phyloP scores from a whole-genome alignment of 2,888 invertebrate species.

The Mesorhabditis spiculigera region DNA sequence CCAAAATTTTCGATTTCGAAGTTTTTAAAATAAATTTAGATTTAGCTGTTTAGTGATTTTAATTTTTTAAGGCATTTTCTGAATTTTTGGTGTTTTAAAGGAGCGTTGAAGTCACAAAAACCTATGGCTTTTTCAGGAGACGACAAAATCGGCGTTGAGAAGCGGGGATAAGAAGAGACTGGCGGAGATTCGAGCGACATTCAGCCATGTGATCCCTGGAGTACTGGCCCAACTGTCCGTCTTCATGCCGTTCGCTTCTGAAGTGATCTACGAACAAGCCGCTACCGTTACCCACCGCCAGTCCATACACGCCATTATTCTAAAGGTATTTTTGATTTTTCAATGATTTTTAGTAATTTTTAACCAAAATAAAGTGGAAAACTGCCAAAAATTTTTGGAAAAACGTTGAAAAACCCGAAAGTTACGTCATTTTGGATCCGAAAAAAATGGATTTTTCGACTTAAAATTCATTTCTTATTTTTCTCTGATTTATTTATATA shows the following conservation, averaged over 20 bases:
- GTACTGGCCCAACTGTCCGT: constrained; percentile 38
- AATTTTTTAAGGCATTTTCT: too few species aligned
- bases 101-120: neutral
- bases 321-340: constrained; percentile 19
- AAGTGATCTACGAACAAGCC: constrained; percentile 32
- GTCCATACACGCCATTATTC: constrained; percentile 30
- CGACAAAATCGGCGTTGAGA: constrained; percentile 59
- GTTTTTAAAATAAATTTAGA: too few species aligned
- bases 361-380: neutral
- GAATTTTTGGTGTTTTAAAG: too few species aligned
- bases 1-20: too few species aligned
- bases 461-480: neutral
- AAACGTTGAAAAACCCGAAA: neutral
- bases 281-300: constrained; percentile 22
- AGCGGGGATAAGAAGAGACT: constrained; percentile 27
- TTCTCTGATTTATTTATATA: neutral
- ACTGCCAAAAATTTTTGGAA: neutral
- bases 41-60: too few species aligned
- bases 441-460: neutral
- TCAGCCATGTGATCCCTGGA: constrained; percentile 31
- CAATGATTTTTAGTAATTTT: neutral
- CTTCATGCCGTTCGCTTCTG: constrained; percentile 49
- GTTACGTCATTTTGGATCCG: neutral
- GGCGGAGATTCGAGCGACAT: constrained; percentile 25
- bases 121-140: constrained; percentile 57